These are phyloP conservation scores for Pollenia angustigena DNA, from an alignment of 2,888 invertebrate species.

Conservation along the genomic window DNA sequence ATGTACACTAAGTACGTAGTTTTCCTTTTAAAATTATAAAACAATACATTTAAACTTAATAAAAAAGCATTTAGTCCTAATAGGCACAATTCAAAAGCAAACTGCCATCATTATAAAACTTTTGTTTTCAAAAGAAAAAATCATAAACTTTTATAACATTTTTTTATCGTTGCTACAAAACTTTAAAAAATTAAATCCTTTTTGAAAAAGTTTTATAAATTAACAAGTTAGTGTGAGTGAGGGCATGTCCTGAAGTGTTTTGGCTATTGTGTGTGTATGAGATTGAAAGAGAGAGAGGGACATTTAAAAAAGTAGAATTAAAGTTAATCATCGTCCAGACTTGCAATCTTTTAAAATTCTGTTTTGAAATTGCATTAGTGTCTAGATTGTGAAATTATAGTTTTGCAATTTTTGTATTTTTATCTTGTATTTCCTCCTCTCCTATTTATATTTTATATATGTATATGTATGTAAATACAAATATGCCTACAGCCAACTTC, in stretches of 20 bases:
- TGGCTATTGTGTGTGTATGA: neutral
- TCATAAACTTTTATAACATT: conserved; percentile 20
- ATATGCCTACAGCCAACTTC: no score
- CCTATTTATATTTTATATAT: no score
- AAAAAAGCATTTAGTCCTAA: conserved; percentile 38
- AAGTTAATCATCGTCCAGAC: no score
- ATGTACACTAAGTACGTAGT: neutral
- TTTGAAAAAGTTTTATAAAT: conserved; percentile 45
- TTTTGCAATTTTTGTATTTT: no score
- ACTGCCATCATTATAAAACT: conserved; percentile 47
- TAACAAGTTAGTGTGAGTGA: neutral
- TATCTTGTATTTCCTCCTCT: no score
- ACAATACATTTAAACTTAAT: conserved; percentile 21
- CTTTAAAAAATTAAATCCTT: conserved; percentile 27
- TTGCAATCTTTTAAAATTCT: no score
- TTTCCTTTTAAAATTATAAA: conserved; percentile 8
- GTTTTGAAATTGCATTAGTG: no score
- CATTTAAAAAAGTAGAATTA: neutral
- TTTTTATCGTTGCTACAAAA: conserved; percentile 8
- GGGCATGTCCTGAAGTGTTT: conserved; percentile 15
- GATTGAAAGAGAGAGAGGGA: neutral
- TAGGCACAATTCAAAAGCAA: conserved; percentile 41
- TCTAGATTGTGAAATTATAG: no score
- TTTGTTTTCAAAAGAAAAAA: conserved; percentile 1
- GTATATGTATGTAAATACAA: no score